A percentile compares a stretch with the other conserved stretches of the same genome.
phyloP scores from a whole-genome alignment of 2,113 vertebrate genomes.

The Hemiscyllium ocellatum region DNA sequence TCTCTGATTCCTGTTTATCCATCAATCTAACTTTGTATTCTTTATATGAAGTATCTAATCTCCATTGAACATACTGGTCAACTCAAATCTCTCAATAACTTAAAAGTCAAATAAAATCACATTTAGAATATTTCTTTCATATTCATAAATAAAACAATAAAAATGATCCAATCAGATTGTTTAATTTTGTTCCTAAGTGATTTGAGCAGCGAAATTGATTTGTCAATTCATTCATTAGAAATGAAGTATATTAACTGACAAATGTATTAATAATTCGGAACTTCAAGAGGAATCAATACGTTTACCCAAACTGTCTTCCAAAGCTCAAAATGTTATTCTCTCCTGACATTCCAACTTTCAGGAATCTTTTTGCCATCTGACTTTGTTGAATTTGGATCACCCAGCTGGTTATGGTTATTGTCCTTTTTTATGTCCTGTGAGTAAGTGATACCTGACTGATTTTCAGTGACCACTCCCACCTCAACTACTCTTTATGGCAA shows the following conservation, averaged over 20 bases:
- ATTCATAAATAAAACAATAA: neutral
- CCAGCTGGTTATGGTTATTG: neutral
- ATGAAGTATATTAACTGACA: neutral
- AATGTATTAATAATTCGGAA: neutral
- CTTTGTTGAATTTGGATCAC: neutral
- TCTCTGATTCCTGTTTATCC: neutral
- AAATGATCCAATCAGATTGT: neutral
- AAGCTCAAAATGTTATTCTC: neutral
- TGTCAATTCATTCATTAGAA: neutral
- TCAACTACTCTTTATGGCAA: neutral
- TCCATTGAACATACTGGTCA: neutral
- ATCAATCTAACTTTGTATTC: neutral
- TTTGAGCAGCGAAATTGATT: neutral
- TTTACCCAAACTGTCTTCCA: neutral
- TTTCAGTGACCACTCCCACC: neutral
- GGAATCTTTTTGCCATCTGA: neutral
- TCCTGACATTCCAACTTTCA: neutral
- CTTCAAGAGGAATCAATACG: neutral
- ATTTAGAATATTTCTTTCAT: neutral
- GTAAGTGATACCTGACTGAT: neutral
- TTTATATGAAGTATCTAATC: neutral
- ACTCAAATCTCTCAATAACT: neutral
- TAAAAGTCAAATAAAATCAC: neutral
- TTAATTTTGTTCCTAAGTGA: neutral
- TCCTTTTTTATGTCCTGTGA: neutral